Base-by-base conservation (phyloP, 2,797 vertebrate genomes). In the Brachyalestes nurse region DNA sequence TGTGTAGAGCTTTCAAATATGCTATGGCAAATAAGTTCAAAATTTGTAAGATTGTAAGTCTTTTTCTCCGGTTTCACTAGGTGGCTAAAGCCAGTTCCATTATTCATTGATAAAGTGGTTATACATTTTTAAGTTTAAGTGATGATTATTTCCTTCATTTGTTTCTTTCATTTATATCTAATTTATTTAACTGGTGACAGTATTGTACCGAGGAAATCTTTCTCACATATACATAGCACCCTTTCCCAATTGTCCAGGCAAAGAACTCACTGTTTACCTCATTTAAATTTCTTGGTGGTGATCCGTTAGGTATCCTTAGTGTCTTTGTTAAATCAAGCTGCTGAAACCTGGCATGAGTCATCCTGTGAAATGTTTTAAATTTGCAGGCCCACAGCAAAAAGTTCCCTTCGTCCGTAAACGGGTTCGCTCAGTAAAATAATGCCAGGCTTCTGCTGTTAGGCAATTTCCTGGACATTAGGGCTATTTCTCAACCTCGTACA, bases 391-490 rank as follows among this genome's bases (percentile, higher is more conserved):
- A 6, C 60, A 25, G 45, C 0, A 2, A 69, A 47, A 47, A 23
- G n/a, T 47, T 47, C n/a, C 8, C 45, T 47, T 10, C 12, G 40
- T 47, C n/a, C 14, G 9, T 69, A 70, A 70, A 70, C 1, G 10
- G n/a, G 14, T 71, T 71, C 53, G 47, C 69, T 71, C 69, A 49
- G 14, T 9, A 34, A 71, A 71, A 53, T n/a, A 51, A 71, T 51
- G 25, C 45, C 25, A 53, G 47, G 4, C 13, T 53, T 25, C 7
- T 38, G 14, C 7, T 71, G 25, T 71, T 71, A 17, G 47, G 47
- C 21, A 71, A 53, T 25, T 53, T 71, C 47, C 69, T 53, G 47
- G 25, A 53, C 49, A 53, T 40, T 17, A 1, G 6, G 14, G n/a
- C 25, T 49, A 53, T 71, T 71, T 7, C 47, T 17, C 23, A 71